phyloP scores from a whole-genome alignment of 2,113 vertebrate species.

The Engystomops pustulosus region DNA sequence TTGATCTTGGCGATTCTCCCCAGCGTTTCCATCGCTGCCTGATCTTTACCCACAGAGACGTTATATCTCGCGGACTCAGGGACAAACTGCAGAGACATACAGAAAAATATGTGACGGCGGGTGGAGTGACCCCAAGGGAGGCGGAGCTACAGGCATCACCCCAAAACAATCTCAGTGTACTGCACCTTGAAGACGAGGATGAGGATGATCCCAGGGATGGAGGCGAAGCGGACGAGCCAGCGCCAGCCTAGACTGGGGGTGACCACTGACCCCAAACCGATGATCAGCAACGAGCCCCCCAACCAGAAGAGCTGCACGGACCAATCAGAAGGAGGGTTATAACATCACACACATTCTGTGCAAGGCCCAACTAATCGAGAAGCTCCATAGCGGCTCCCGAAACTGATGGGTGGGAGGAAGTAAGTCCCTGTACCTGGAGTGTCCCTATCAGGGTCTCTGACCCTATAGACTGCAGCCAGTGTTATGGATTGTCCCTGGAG shows the following conservation, averaged over 20 bases:
- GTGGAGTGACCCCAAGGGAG: background rate
- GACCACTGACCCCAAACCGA: constrained; percentile 85
- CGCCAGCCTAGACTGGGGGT: constrained; percentile 88
- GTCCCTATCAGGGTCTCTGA: too few species aligned
- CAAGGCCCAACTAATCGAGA: too few species aligned
- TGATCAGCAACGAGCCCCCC: constrained; percentile 88
- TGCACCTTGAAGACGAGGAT: constrained; percentile 85
- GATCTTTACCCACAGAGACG: constrained; percentile 80
- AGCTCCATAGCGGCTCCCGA: too few species aligned
- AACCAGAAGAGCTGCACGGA: constrained; percentile 90
- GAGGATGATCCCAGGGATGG: constrained; percentile 86
- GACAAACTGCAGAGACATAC: constrained; percentile 79
- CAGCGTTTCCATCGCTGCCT: constrained; percentile 78
- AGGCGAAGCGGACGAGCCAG: constrained; percentile 90
- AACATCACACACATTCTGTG: too few species aligned
- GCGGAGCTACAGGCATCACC: background rate
- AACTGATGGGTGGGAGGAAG: too few species aligned
- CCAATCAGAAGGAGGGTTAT: too few species aligned
- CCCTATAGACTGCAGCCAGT: too few species aligned
- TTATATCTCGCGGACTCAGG: constrained; percentile 90
- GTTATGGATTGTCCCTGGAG: too few species aligned
- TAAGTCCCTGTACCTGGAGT: too few species aligned
- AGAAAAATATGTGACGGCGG: background rate
- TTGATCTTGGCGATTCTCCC: constrained; percentile 83
- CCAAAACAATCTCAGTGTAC: background rate